Conservation (phyloP, 2,113 vertebrate species). For the Lophochroa leadbeateri region DNA sequence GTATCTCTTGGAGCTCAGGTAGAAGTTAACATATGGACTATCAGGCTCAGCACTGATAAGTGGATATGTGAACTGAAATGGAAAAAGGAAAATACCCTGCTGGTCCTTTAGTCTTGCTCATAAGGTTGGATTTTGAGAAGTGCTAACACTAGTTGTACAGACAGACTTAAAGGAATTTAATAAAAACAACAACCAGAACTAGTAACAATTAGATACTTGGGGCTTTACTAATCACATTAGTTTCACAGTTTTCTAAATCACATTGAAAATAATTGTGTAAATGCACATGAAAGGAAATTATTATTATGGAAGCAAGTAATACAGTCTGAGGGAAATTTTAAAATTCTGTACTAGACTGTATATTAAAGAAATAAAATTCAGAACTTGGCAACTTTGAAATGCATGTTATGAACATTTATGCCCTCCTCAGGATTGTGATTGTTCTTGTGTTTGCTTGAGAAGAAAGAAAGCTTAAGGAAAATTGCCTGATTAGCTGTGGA, state of each 20-base stretch:
- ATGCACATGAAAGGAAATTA: neutral
- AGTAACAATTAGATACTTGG: neutral
- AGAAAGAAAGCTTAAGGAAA: neutral
- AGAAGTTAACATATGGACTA: accelerated
- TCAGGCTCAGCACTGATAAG: neutral
- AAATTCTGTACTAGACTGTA: neutral
- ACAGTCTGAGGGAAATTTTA: neutral
- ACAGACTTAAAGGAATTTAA: neutral
- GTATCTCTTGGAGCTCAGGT: neutral
- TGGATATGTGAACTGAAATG: neutral
- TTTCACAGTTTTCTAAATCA: neutral
- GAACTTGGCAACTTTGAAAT: neutral
- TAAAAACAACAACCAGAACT: neutral
- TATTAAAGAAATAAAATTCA: neutral
- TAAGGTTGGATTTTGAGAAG: neutral
- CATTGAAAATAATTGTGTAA: neutral
- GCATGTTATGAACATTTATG: neutral
- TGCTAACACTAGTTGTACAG: neutral
- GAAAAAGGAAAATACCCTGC: neutral
- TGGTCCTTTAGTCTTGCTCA: accelerated
- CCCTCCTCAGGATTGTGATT: neutral
- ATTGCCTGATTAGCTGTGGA: neutral
- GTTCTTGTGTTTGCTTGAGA: neutral
- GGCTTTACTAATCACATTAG: neutral
- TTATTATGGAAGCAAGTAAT: neutral